These are phyloP conservation scores for Nasonia oneida DNA, from an alignment of 2,888 invertebrate species.

Conservation along the genomic window DNA sequence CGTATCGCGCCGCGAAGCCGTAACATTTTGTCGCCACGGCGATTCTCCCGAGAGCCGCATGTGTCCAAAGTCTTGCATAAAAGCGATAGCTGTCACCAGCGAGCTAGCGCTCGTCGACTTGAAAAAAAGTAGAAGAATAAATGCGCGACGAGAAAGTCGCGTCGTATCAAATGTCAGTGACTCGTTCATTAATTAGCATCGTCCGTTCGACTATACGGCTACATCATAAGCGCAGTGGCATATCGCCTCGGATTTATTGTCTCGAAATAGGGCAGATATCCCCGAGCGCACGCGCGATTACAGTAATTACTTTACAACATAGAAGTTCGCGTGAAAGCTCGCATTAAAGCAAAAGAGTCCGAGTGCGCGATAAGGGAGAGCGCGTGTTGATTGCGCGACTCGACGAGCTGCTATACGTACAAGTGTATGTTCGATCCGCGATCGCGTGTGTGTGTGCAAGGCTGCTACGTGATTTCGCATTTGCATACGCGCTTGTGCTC, in stretches of 20 bases:
- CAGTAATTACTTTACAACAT: conserved; percentile 48
- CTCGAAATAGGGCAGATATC: conserved; percentile 43
- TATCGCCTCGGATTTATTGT: conserved; percentile 34
- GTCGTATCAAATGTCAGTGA: background rate
- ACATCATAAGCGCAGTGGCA: background rate
- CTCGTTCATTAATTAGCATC: conserved; percentile 19
- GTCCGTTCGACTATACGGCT: background rate
- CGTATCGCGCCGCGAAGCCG: background rate
- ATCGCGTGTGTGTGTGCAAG: background rate
- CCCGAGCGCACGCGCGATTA: conserved; percentile 19
- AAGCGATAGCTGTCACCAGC: background rate
- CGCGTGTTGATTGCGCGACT: background rate
- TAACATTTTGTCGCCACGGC: background rate
- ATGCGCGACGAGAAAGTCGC: too few species aligned
- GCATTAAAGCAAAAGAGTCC: conserved; percentile 42
- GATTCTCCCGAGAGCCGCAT: background rate
- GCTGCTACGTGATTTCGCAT: background rate
- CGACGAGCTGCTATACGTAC: background rate
- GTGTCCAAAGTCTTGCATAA: background rate
- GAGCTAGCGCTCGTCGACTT: background rate
- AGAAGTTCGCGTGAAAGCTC: conserved; percentile 53
- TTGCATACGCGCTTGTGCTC: background rate
- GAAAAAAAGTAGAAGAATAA: background rate
- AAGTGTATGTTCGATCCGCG: background rate
- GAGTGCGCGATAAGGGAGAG: background rate